phyloP scores from a whole-genome alignment of 2,797 vertebrate genomes.

The Etheostoma nigrum region DNA sequence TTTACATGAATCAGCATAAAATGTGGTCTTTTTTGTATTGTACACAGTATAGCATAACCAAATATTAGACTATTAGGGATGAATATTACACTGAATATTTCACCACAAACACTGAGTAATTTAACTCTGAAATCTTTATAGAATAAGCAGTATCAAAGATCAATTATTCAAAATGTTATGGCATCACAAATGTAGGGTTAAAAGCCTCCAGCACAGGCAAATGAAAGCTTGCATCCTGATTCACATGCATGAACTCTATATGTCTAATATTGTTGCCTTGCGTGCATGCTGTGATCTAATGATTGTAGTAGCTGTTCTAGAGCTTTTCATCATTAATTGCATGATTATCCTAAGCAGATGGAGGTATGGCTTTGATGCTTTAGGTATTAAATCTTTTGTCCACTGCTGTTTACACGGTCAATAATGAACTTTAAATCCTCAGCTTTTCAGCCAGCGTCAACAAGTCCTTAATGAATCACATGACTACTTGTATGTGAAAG shows the following conservation, averaged over 20 bases:
- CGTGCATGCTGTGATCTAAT: background rate
- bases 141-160: background rate
- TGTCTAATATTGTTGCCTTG: background rate
- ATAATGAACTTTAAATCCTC: background rate
- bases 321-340: background rate
- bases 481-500: background rate
- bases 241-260: no score
- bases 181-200: background rate
- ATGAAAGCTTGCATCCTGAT: background rate
- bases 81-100: background rate
- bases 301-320: background rate
- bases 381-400: background rate
- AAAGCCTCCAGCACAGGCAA: background rate
- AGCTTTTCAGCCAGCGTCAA: background rate
- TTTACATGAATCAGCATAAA: constrained; percentile 20
- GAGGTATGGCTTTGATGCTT: constrained; percentile 6
- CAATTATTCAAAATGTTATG: background rate
- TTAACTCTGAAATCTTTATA: background rate
- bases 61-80: background rate
- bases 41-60: no score
- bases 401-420: background rate
- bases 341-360: constrained; percentile 7
- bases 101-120: background rate
- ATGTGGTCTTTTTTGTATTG: background rate
- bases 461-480: background rate